Base-by-base conservation (phyloP, 1,140 invertebrate species). In the Papilio helenus region DNA sequence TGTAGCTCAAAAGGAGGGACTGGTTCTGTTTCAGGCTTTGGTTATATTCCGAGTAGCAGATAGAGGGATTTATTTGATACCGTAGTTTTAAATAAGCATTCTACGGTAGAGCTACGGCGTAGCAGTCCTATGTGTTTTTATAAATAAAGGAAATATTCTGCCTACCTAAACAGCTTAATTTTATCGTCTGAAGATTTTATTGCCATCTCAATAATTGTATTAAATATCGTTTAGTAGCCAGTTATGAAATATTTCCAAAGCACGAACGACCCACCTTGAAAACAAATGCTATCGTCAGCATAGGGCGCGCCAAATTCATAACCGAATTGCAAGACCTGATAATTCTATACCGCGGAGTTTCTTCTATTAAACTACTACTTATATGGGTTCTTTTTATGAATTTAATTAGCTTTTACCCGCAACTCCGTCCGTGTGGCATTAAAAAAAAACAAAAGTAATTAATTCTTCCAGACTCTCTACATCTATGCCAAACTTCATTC, bases 221-320 rank as follows among this genome's bases (percentile, higher is more conserved):
- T 65, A 68, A 68, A 68, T 14, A 68, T 34, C 26, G 26, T 4
- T 68, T 68, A 68, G 26, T 68, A 68, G 61, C 14, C 72, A 49
- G 42, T 74, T 74, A 44, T 20, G n/a, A 74, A 51, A 72, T 72
- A 72, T 49, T 74, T 20, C 72, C 34, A 23, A 74, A 74, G 23
- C 42, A 49, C 72, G 42, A n/a, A 42, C 34, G 14, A 39, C 29
- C 18, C 72, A 46, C 42, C 72, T 74, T 74, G 39, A 26, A 2
- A 51, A 3, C 3, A 10, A 72, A 49, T 29, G 39, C 44, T 20
- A 49, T n/a, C 72, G 72, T 74, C 44, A 74, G 72, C 72, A 49
- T 20, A 26, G 20, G 20, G 39, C 72, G 72, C 72, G 42, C 72
- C 72, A 74, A 74, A 74, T 74, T 49, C 44, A 74, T 74, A 74